Evolutionary conservation across 2,113 vertebrate genomes (phyloP).

Genomic region (Chloropsis hardwickii): DNA sequence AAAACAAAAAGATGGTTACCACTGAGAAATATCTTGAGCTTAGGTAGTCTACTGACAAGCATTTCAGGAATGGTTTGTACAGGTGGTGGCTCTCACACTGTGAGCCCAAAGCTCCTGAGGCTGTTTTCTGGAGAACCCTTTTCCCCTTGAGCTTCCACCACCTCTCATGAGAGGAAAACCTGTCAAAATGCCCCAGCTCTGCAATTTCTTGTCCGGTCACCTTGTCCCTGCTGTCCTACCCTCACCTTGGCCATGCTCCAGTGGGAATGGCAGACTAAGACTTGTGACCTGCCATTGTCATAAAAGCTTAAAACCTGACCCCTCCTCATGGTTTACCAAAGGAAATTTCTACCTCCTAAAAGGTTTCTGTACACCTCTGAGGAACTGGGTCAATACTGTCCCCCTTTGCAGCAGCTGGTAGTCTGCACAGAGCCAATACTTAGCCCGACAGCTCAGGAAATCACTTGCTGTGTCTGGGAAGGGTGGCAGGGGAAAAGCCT

Average conservation of each 20-base stretch:
- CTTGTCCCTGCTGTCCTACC: neutral
- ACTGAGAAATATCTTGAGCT: neutral
- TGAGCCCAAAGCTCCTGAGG: fast-evolving
- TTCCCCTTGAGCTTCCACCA: neutral
- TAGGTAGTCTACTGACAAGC: neutral
- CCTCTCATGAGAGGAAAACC: neutral
- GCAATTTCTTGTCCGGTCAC: neutral
- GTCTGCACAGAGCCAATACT: neutral
- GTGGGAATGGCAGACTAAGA: neutral
- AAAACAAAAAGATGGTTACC: neutral
- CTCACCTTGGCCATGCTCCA: neutral
- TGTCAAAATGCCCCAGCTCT: neutral
- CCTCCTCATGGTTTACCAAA: neutral
- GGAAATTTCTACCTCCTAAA: neutral
- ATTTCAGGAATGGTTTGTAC: neutral
- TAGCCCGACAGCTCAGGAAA: neutral
- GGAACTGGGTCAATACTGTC: neutral
- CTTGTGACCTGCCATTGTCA: neutral
- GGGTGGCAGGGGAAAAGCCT: neutral
- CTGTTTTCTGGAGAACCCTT: neutral
- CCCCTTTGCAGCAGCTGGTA: neutral
- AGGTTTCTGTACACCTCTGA: neutral
- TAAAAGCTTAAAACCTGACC: neutral
- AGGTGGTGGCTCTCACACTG: neutral
- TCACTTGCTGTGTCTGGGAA: neutral